Base-by-base conservation (phyloP, 2,888 invertebrate genomes). In the Amblyjoppa fuscipennis region DNA sequence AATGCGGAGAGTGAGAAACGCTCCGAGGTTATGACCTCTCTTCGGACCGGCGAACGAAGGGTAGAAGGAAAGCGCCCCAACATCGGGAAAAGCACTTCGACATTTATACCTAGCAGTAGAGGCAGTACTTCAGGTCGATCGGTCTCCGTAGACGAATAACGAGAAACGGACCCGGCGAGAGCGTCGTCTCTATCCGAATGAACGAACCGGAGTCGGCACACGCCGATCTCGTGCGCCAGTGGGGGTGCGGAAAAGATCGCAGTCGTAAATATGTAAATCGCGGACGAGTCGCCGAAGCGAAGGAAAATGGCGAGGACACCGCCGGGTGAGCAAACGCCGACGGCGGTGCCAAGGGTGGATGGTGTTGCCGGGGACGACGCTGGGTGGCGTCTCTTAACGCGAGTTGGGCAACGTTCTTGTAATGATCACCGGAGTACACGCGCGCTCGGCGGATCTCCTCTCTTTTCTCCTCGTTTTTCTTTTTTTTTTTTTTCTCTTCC, bases 221-320 rank as follows among this genome's bases (percentile, higher is more conserved):
- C 68, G 64, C 76, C 25, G 45, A 77, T 49, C 49, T 6, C 5
- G 61, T 34, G 25, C 25, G 20, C 31, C 7, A 31, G 45, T 7
- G 16, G 73, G 16, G 28, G 66, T n/a, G 73, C 51, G 83, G 45
- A 79, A 83, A 82, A 81, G 84, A 87, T 81, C 86, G 69, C 38
- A 83, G 83, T 84, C 88, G 81, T 88, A 88, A 88, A 88, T 86
- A 88, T 88, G 88, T 84, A 88, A 88, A 88, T 88, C 51, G 75
- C 75, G 49, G 68, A 81, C 69, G 80, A 81, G 81, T 80, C 61
- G 41, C 75, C 25, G 64, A 79, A 64, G 74, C 28, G 73, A 61
- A 74, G 68, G 69, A 78, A 83, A 73, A 78, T 83, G 68, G 61
- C 74, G 59, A 59, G 45, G 59, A 78, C 34, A 78, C 7, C 16